Evolutionary conservation across 1,140 invertebrate genomes (phyloP), one percentile per base, ranked within the genome.

Genomic region (Parapsyche elsis): DNA sequence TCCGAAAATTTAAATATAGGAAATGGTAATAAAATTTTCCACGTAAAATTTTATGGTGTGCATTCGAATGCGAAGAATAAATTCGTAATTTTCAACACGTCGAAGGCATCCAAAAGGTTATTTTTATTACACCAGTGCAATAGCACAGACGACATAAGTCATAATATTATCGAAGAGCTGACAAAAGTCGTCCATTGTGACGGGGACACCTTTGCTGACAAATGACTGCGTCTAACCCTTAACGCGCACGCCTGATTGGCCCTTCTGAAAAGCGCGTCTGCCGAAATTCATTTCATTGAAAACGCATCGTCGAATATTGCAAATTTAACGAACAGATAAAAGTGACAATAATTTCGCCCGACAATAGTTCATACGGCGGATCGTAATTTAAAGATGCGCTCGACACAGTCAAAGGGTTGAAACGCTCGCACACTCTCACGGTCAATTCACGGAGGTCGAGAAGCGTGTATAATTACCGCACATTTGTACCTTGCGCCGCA

Each of bases 371-470:
- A n/a, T 2, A 61, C 57, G 16, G 38, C 9, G 24, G 71, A 70
- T 82, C 81, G 71, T 80, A 76, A 80, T 79, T 80, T 80, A 75
- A 83, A 80, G 81, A 78, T 73, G 49, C 71, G 57, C 81, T 78
- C 21, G 59, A 46, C 45, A 46, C 45, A 46, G 12, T 46, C 12
- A 75, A 83, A 73, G 80, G 77, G 80, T 73, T 67, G 24, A 30
- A 61, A n/a, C 12, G 49, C 76, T 80, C 30, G n/a, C 14, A 12
- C 49, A 75, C 79, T 83, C 82, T 83, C 82, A 83, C 82, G 82
- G 77, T 83, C 82, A 83, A 83, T 83, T 81, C 82, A 77, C 46
- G n/a, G 61, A 83, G 82, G 78, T 83, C 79, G 49, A 81, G 82
- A 64, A 83, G 80, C 80, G 82, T 83, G 80, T 30, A 79, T 81